phyloP scores from a whole-genome alignment of 2,113 vertebrate genomes.

The Zapus hudsonius region DNA sequence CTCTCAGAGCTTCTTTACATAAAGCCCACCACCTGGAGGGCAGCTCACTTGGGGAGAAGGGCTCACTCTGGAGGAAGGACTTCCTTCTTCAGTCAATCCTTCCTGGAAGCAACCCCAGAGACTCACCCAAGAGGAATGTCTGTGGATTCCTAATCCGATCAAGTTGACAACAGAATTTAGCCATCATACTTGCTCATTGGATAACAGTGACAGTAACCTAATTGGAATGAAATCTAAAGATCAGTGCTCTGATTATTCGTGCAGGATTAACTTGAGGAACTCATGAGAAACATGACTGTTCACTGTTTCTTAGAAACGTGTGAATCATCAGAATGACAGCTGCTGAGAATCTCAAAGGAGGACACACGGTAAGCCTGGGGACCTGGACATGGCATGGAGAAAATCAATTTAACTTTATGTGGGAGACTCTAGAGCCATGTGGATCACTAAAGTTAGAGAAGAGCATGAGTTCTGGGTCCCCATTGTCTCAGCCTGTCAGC shows the following conservation, averaged over 20 bases:
- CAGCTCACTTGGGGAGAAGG: too few species aligned
- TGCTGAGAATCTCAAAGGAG: neutral
- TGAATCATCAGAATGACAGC: neutral
- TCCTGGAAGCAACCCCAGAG: too few species aligned
- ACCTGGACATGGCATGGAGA: neutral
- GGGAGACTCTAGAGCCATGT: too few species aligned
- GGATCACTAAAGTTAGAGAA: neutral
- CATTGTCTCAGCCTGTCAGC: neutral
- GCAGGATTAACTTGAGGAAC: neutral
- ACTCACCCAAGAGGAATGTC: too few species aligned
- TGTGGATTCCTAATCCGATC: too few species aligned
- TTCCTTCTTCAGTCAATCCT: too few species aligned
- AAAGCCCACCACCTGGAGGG: too few species aligned
- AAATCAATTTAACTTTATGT: neutral
- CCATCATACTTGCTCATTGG: neutral
- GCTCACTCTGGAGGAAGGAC: too few species aligned
- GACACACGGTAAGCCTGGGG: neutral
- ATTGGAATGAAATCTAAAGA: neutral
- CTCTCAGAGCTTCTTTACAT: too few species aligned
- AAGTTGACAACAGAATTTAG: too few species aligned
- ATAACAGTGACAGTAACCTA: too few species aligned
- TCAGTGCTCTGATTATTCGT: neutral
- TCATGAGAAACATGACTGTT: neutral
- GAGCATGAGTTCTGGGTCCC: neutral
- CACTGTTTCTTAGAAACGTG: neutral